Conservation (phyloP, 1,140 invertebrate genomes). For the Drosophila albomicans region DNA sequence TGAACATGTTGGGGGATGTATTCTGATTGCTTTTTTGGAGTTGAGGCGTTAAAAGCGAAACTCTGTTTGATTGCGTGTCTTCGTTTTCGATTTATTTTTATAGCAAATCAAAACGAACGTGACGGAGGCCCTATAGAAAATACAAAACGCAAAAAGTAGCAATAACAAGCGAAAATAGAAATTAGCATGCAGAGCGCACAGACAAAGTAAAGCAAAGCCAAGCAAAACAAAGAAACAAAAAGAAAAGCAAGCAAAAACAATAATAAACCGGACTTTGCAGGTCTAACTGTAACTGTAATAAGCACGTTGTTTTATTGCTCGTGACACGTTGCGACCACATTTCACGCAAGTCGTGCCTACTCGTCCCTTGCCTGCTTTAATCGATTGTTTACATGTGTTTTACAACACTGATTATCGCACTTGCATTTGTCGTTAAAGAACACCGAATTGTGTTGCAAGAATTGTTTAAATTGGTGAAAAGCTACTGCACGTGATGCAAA, state of each 20-base stretch:
- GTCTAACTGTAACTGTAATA: slow-evolving; percentile 39
- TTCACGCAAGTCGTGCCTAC: neutral
- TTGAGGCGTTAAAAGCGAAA: slow-evolving; percentile 36
- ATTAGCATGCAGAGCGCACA: slow-evolving; percentile 58
- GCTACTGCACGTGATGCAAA: neutral
- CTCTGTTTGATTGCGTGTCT: slow-evolving; percentile 36
- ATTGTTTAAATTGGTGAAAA: no score
- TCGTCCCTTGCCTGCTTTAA: neutral
- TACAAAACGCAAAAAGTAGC: slow-evolving; percentile 3
- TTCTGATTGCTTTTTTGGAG: slow-evolving; percentile 29
- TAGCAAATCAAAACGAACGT: slow-evolving; percentile 56
- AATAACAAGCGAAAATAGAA: slow-evolving; percentile 16
- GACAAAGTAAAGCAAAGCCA: slow-evolving; percentile 24
- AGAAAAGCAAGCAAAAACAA: neutral
- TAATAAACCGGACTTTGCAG: slow-evolving; percentile 4
- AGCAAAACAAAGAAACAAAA: neutral
- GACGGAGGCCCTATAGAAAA: slow-evolving; percentile 31
- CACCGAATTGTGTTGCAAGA: no score
- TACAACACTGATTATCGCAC: no score
- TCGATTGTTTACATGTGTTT: neutral
- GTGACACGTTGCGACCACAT: neutral
- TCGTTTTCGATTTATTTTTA: slow-evolving; percentile 65
- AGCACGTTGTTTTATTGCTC: slow-evolving; percentile 29
- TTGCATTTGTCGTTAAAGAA: neutral
- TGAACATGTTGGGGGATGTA: slow-evolving; percentile 53